Percentiles rank a stretch among this genome's conserved stretches.
Conservation (phyloP, 1,140 invertebrate species). For the Anoplolepis gracilipes region DNA sequence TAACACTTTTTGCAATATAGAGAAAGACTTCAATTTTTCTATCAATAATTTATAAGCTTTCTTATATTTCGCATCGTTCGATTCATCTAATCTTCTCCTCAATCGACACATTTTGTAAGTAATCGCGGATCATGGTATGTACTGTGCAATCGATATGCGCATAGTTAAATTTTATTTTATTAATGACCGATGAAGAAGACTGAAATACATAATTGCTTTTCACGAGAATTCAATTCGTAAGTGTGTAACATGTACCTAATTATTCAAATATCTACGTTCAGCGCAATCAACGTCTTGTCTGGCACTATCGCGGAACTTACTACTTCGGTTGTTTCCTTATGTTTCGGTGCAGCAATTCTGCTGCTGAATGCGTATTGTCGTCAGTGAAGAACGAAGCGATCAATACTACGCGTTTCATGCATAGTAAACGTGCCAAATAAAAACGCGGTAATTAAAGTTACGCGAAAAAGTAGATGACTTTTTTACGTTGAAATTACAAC, state of each 20-base stretch:
- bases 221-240: neutral
- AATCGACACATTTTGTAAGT: neutral
- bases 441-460: constrained; percentile 19
- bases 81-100: neutral
- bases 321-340: neutral
- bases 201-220: neutral
- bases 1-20: neutral
- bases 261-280: neutral
- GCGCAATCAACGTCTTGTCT: neutral
- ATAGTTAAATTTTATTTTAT: neutral
- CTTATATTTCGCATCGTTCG: neutral
- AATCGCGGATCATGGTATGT: neutral
- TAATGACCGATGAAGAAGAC: neutral
- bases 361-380: constrained; percentile 1
- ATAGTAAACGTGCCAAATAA: neutral
- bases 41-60: constrained; percentile 14
- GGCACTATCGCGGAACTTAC: neutral
- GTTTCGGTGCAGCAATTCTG: neutral
- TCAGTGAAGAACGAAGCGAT: neutral
- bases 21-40: constrained; percentile 18
- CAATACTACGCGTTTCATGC: neutral
- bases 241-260: neutral
- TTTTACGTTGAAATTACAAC: constrained; percentile 10
- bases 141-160: neutral
- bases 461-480: neutral